Conservation (phyloP, 2,797 vertebrate species). For the Chromis chromis region DNA sequence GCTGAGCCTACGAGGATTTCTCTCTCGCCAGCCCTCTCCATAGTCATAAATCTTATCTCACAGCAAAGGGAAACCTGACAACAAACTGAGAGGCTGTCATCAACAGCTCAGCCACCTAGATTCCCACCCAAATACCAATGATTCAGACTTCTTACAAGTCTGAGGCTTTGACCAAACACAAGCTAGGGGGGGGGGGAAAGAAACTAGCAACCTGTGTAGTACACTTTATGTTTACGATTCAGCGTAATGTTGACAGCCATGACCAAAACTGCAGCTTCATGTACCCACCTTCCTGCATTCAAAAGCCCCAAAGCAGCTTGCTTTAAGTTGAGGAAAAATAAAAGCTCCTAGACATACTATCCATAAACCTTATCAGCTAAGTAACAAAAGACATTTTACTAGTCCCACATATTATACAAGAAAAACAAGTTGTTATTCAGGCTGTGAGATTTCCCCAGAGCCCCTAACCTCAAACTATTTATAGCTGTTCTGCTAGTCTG, state of each 20-base stretch:
- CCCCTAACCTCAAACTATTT: constrained; percentile 77
- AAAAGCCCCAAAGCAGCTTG: constrained; percentile 19
- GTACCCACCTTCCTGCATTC: constrained; percentile 21
- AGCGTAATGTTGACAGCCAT: constrained; percentile 26
- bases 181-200: constrained; percentile 23
- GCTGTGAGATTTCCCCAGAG: constrained; percentile 75
- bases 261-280: constrained; percentile 36
- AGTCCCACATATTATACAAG: constrained; percentile 63
- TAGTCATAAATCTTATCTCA: constrained; percentile 80
- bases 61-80: constrained; percentile 75
- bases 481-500: constrained; percentile 71
- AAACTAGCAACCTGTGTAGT: constrained; percentile 9
- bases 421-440: constrained; percentile 81
- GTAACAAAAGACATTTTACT: constrained; percentile 66
- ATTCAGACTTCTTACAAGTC: constrained; percentile 60
- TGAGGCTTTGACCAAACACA: constrained; percentile 50
- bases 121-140: constrained; percentile 74
- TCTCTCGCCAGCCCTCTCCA: constrained; percentile 66
- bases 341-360: constrained; percentile 21
- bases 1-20: constrained; percentile 74
- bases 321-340: constrained; percentile 27
- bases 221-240: constrained; percentile 30
- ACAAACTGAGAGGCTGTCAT: constrained; percentile 75
- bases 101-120: constrained; percentile 69
- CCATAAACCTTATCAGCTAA: constrained; percentile 50